Evolutionary conservation across 2,888 invertebrate species (phyloP), one percentile per base, ranked within the genome.

Genomic region (Caradrina clavipalpis): DNA sequence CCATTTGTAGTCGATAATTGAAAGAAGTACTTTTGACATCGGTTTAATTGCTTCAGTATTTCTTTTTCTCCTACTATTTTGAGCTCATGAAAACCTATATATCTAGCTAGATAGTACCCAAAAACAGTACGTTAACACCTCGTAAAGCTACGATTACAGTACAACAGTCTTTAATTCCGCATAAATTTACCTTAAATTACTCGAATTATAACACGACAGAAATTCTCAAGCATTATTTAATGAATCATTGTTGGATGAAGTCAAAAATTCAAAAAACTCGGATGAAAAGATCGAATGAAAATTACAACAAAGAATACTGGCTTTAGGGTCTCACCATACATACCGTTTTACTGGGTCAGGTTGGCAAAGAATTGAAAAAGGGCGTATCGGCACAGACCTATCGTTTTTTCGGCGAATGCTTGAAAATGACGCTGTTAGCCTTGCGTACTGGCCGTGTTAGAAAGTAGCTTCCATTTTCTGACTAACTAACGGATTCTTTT

Each of bases 271-370:
- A 45, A 77, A 67, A 47, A 67, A 68, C 51, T 68, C 31, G 8
- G 7, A 77, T 76, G 77, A 78, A 85, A 80, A 68, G 35, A 81
- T 78, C 73, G 51, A 81, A 81, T 76, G 75, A 85, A 84, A 86
- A 84, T 77, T 67, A 62, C 19, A 69, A 80, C 73, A 79, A 83
- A 83, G 73, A 62, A 56, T 80, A 86, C 60, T 85, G 87, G 84
- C 86, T 85, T 45, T 5, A 45, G 17, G 17, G 17, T 45, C 6
- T 6, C 17, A 45, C 45, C 45, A 17, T 45, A 45, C 45, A 45
- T 45, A 45, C 45, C 17, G 45, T 45, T 45, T 39, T 45, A 17
- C 45, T 17, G 17, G 45, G 45, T 45, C 17, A 15, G 45, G 45
- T 45, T 2, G 3, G 17, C 17, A 45, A 45, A 45, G 45, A 45